phyloP scores from a whole-genome alignment of 2,797 vertebrate genomes.

The Borostomias antarcticus region DNA sequence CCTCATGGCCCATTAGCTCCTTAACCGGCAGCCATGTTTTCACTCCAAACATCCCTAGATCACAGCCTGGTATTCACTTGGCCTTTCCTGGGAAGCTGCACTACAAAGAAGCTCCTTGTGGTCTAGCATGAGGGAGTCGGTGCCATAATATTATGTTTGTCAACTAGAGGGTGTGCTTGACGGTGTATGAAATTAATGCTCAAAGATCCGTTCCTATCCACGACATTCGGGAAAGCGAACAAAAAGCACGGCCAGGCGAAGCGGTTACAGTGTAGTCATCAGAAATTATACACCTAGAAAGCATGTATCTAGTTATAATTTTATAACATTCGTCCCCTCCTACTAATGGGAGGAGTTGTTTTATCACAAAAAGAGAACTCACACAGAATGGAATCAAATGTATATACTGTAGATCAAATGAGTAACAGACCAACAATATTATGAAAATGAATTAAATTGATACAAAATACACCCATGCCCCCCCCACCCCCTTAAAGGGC shows the following conservation, averaged over 20 bases:
- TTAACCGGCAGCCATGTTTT: slow-evolving; percentile 68
- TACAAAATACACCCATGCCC: too few species aligned
- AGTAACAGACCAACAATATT: too few species aligned
- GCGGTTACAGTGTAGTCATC: slow-evolving; percentile 12
- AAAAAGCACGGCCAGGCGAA: slow-evolving; percentile 40
- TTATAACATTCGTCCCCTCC: too few species aligned
- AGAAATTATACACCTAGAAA: too few species aligned
- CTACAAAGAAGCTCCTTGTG: slow-evolving; percentile 74
- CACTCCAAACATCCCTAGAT: slow-evolving; percentile 73
- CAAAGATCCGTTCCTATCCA: slow-evolving; percentile 59
- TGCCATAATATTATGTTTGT: slow-evolving; percentile 82
- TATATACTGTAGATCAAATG: too few species aligned
- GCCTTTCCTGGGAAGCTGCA: slow-evolving; percentile 48
- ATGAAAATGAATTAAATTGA: too few species aligned
- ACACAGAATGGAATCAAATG: too few species aligned
- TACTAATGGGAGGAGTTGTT: too few species aligned
- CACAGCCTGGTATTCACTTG: slow-evolving; percentile 66
- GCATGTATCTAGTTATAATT: too few species aligned
- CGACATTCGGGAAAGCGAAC: slow-evolving; percentile 43
- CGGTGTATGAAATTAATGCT: slow-evolving; percentile 64
- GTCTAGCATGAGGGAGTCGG: slow-evolving; percentile 51
- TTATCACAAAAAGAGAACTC: too few species aligned
- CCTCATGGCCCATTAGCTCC: slow-evolving; percentile 55
- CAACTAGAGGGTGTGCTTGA: slow-evolving; percentile 63
- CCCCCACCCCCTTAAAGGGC: too few species aligned